These are phyloP conservation scores for Neopelma chrysocephalum DNA, from an alignment of 2,797 vertebrate species.

Conservation along the genomic window DNA sequence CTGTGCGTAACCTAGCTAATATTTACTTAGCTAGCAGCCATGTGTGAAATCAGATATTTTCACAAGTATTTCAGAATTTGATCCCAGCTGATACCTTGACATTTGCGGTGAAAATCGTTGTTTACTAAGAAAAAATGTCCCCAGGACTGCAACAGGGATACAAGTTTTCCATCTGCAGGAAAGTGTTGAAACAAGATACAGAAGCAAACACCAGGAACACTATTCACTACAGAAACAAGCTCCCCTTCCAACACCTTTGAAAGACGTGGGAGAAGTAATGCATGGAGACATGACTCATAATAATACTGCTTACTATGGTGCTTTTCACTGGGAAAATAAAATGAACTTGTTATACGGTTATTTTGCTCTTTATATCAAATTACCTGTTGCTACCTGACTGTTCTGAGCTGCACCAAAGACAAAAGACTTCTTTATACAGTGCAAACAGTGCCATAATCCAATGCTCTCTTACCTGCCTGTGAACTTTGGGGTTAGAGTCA, in stretches of 20 bases:
- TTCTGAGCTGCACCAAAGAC: neutral
- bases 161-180: conserved; percentile 2
- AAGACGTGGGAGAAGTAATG: conserved; percentile 22
- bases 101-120: conserved; percentile 32
- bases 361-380: neutral
- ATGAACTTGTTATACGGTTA: neutral
- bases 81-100: neutral
- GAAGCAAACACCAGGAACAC: conserved; percentile 32
- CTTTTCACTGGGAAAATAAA: conserved; percentile 23
- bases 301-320: neutral
- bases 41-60: conserved; percentile 51
- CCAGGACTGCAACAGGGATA: conserved; percentile 2
- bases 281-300: neutral
- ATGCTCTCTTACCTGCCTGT: neutral
- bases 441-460: neutral
- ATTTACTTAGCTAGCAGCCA: conserved; percentile 23
- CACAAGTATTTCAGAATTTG: conserved; percentile 48
- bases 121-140: conserved; percentile 29
- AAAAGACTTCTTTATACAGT: neutral
- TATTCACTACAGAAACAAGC: conserved; percentile 19
- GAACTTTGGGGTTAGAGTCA: neutral
- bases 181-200: conserved; percentile 20
- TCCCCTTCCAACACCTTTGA: conserved; percentile 38
- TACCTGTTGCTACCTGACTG: neutral
- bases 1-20: neutral